phyloP scores from a whole-genome alignment of 2,797 vertebrate species.

The Myotis pilosus region DNA sequence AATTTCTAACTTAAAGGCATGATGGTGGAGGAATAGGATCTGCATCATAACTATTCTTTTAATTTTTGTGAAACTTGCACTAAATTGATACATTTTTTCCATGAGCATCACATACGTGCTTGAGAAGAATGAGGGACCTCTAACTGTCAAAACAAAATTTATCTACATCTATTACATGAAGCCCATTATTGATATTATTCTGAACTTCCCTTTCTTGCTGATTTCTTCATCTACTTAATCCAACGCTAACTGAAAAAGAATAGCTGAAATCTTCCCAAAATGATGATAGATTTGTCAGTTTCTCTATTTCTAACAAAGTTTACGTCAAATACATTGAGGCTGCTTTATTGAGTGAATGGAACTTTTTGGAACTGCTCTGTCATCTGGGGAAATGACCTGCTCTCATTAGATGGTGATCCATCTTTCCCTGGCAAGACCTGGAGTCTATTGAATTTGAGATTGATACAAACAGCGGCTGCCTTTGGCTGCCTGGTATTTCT shows the following conservation, averaged over 20 bases:
- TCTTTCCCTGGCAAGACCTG: neutral
- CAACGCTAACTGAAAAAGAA: constrained; percentile 8
- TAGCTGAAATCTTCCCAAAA: neutral
- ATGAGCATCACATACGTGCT: neutral
- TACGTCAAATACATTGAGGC: neutral
- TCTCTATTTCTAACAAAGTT: constrained; percentile 18
- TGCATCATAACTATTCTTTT: neutral
- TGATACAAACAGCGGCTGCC: fast-evolving
- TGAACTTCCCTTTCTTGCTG: constrained; percentile 30
- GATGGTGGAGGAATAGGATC: neutral
- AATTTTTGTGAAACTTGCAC: constrained; percentile 23
- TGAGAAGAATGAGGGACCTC: neutral
- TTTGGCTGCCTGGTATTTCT: neutral
- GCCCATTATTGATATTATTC: neutral
- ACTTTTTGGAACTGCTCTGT: neutral
- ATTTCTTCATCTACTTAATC: constrained; percentile 24
- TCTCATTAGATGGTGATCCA: constrained; percentile 45
- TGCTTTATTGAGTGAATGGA: neutral
- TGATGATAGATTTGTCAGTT: constrained; percentile 15
- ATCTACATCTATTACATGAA: neutral
- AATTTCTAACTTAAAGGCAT: constrained; percentile 21
- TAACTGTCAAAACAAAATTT: neutral
- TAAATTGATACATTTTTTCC: neutral
- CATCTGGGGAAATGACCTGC: constrained; percentile 9
- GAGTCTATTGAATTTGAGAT: neutral